Evolutionary conservation across 2,797 vertebrate species (phyloP).

Genomic region (Enteromius radiatus): DNA sequence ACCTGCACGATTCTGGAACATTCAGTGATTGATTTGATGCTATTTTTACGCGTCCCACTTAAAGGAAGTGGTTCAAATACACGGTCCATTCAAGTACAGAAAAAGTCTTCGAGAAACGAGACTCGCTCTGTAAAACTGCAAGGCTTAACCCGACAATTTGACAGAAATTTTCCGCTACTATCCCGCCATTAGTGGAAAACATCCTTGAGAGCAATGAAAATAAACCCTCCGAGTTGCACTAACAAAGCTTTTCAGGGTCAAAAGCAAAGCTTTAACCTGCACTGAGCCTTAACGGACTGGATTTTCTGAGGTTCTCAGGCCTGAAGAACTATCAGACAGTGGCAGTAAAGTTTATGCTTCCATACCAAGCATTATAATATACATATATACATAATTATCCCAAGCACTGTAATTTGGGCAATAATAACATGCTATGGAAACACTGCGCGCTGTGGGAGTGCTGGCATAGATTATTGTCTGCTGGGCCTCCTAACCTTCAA

Average conservation of each 20-base stretch:
- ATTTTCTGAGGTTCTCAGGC: background rate
- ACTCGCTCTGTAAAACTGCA: conserved; percentile 45
- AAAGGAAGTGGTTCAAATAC: conserved; percentile 71
- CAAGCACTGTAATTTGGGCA: conserved; percentile 38
- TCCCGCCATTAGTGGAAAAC: conserved; percentile 38
- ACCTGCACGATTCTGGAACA: conserved; percentile 70
- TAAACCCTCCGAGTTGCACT: conserved; percentile 41
- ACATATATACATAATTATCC: conserved; percentile 28
- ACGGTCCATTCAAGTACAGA: conserved; percentile 57
- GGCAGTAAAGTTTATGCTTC: conserved; percentile 7
- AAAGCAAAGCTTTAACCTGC: conserved; percentile 14
- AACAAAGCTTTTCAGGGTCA: conserved; percentile 8
- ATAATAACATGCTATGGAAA: conserved; percentile 31
- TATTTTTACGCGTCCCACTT: conserved; percentile 86
- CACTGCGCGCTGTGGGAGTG: conserved; percentile 13
- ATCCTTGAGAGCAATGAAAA: conserved; percentile 45
- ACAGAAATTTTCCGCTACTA: conserved; percentile 24
- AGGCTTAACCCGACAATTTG: conserved; percentile 38
- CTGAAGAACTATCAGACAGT: conserved; percentile 11
- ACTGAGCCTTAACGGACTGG: background rate
- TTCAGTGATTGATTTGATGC: conserved; percentile 80
- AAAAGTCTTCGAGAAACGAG: conserved; percentile 58
- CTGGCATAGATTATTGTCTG: conserved; percentile 38
- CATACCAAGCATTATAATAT: conserved; percentile 19
- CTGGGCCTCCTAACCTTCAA: conserved; percentile 45